Conservation (phyloP, 2,113 vertebrate species). For the Ceratotherium simum region DNA sequence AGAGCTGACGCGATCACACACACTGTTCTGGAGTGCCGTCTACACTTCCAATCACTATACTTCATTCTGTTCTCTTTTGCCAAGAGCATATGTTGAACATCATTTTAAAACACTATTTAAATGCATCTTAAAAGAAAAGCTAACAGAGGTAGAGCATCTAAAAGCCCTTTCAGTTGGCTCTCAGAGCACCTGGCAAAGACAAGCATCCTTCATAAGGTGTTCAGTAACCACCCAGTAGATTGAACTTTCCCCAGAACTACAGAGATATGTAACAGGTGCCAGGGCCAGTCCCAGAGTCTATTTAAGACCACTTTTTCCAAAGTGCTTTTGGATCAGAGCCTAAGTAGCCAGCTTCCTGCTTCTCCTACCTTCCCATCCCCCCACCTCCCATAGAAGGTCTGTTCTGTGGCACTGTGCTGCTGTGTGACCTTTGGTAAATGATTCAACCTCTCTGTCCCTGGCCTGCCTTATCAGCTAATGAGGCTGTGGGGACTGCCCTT, state of each 20-base stretch:
- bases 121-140: neutral
- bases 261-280: neutral
- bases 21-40: neutral
- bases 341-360: neutral
- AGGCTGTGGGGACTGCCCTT: constrained; percentile 25
- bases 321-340: neutral
- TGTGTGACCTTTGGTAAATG: constrained; percentile 45
- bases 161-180: neutral
- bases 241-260: neutral
- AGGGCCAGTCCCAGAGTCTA: neutral
- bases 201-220: neutral
- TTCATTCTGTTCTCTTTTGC: neutral
- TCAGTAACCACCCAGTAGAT: neutral
- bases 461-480: constrained; percentile 38
- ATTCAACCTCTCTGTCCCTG: constrained; percentile 40
- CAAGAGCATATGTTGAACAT: neutral
- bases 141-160: neutral
- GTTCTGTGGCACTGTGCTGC: neutral
- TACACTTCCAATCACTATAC: neutral
- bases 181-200: neutral
- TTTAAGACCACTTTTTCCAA: neutral
- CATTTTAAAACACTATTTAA: neutral
- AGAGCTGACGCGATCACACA: neutral
- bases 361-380: neutral
- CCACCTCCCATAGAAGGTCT: neutral